Base-by-base conservation (phyloP, 64 coral and sea anemone genomes). In the Actinia tenebrosa region DNA sequence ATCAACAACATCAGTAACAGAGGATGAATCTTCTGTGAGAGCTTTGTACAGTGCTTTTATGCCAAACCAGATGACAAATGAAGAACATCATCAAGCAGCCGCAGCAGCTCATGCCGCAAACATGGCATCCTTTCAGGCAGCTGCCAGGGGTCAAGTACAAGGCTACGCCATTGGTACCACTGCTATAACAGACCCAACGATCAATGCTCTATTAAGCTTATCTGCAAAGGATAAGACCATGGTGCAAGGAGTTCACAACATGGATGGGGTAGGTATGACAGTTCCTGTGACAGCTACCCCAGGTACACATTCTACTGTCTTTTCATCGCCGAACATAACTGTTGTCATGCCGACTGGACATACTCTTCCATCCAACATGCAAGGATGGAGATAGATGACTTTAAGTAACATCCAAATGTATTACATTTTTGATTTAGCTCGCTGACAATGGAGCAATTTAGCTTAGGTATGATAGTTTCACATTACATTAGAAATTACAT, bases 191-290 rank as follows among this genome's bases (percentile, higher is more conserved):
- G 94, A 97, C 82, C 94, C 94, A 72, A 97, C 94, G 20, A 97
- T 97, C 82, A 97, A 97, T 91, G 94, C 94, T 16, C 87, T 97
- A 9, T 83, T 97, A 25, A 97, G 94, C 86, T 69, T 97, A 19
- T 91, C 91, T n/a, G 94, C 94, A 10, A 97, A 97, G 89, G 94
- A 97, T 59, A 97, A 97, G 88, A 75, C 91, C 79, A 89, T 89
- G 86, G 94, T 92, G 46, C 87, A 89, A 18, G 85, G 89, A 19
- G 82, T 97, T 9, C 90, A 88, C 37, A 90, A 87, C 8, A 93
- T 92, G 46, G 68, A 87, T 3, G 85, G 94, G 6, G 86, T 97
- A 47, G 79, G 82, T 2, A 84, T 87, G 42, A 89, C 88, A 30
- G 86, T 92, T 53, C 85, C 87, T 22, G 75, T 86, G 16, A 80